Conservation (phyloP, 2,113 vertebrate species). For the Cichladusa arquata region DNA sequence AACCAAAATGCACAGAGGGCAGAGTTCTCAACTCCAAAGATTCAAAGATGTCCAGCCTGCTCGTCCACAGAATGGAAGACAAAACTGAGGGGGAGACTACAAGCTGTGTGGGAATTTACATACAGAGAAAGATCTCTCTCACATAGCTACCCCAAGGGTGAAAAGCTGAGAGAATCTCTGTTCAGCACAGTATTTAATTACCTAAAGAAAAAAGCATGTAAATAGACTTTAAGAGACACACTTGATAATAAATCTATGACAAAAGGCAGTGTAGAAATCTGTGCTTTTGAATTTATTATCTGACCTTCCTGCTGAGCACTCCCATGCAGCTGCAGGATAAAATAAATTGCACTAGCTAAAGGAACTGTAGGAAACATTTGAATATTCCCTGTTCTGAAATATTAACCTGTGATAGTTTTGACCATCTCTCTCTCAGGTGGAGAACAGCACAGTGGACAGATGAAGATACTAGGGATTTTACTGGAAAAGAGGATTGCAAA, state of each 20-base stretch:
- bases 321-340: constrained; percentile 45
- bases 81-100: not conserved
- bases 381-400: constrained; percentile 35
- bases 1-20: not conserved
- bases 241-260: constrained; percentile 55
- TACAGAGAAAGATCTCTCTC: not conserved
- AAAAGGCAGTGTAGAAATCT: constrained; percentile 49
- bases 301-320: constrained; percentile 54
- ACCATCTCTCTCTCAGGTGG: not conserved
- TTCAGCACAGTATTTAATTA: constrained; percentile 24
- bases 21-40: not conserved
- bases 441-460: not conserved
- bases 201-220: constrained; percentile 27
- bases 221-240: constrained; percentile 38
- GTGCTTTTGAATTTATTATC: constrained; percentile 59
- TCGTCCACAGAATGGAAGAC: not conserved
- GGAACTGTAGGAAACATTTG: constrained; percentile 44
- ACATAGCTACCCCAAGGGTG: not conserved
- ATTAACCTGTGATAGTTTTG: constrained; percentile 13
- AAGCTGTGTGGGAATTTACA: not conserved
- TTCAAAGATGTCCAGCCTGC: not conserved
- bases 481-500: not conserved
- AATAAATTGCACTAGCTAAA: constrained; percentile 60
- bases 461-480: not conserved
- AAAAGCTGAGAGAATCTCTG: constrained; percentile 6